Evolutionary conservation across 2,888 invertebrate species (phyloP).

Genomic region (Drosophila acutilabella): DNA sequence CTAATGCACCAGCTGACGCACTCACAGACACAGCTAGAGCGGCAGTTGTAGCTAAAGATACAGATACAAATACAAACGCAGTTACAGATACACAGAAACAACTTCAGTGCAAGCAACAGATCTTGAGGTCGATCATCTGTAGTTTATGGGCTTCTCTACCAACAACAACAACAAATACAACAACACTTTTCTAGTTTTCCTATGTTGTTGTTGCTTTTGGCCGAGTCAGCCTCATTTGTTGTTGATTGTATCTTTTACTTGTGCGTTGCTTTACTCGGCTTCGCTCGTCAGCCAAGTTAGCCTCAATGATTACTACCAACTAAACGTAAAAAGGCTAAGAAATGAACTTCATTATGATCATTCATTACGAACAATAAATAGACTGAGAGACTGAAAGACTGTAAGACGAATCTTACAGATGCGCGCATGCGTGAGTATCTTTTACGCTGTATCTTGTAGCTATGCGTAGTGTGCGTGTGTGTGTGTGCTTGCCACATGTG

Average conservation of each 20-base stretch:
- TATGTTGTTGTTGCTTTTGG: conserved; percentile 48
- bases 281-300: conserved; percentile 47
- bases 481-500: conserved; percentile 74
- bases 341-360: conserved; percentile 67
- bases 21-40: conserved; percentile 17
- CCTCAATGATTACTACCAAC: conserved; percentile 74
- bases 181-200: conserved; percentile 42
- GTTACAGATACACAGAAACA: conserved; percentile 32
- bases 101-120: conserved; percentile 67
- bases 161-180: conserved; percentile 26
- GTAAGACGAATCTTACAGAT: conserved; percentile 11
- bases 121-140: conserved; percentile 81
- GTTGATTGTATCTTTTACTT: conserved; percentile 75
- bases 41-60: conserved; percentile 30
- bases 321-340: conserved; percentile 43
- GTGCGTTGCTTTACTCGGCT: conserved; percentile 34
- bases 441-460: conserved; percentile 12
- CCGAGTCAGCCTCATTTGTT: conserved; percentile 68
- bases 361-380: conserved; percentile 48
- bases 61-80: conserved; percentile 42
- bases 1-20: conserved; percentile 56
- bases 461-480: conserved; percentile 19
- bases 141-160: conserved; percentile 77
- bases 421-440: conserved; percentile 28
- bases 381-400: conserved; percentile 4